Base-by-base conservation (phyloP, 2,888 invertebrate species). In the Autographa gamma region DNA sequence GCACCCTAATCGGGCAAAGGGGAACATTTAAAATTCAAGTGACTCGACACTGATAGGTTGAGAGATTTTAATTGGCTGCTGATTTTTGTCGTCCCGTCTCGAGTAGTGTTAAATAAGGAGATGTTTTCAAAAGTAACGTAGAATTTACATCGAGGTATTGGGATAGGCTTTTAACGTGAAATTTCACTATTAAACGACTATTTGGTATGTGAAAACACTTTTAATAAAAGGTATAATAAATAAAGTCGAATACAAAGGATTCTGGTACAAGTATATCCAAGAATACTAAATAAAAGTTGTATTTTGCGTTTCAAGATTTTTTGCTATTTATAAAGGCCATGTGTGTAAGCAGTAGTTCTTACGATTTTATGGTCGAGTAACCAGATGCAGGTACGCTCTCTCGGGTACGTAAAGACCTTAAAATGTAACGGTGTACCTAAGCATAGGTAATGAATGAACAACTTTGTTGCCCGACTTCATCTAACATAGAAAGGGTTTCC, bases 1-100 rank as follows among this genome's bases (percentile, higher is more conserved):
- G 93, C 94, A 94, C 92, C 94, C 93, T 94, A 94, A 93, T 93
- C 93, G 92, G 88, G 88, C 88, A 86, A 90, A 83, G 89, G 92
- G 92, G 91, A 91, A 89, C 91, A 87, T 92, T 94, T 91, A 89
- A 93, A 93, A 90, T 92, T 90, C 90, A 89, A 92, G 91, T 90
- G 91, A 92, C 85, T 91, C 85, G 87, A 88, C 89, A 90, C 88
- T 89, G 91, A 92, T 90, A 91, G 89, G 87, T 90, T 91, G 88
- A 93, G 87, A 92, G 90, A 93, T 93, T 92, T 93, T 93, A 93
- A 93, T 93, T 91, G 92, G 85, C 92, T 91, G 92, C 91, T 91
- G 92, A 93, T 92, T 90, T 92, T 90, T 88, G 89, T 88, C 83
- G 79, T 85, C 79, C 76, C 68, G 73, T 82, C 84, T 76, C 71